Evolutionary conservation across 2,888 invertebrate species (phyloP).

Genomic region (Parnassius smintheus): DNA sequence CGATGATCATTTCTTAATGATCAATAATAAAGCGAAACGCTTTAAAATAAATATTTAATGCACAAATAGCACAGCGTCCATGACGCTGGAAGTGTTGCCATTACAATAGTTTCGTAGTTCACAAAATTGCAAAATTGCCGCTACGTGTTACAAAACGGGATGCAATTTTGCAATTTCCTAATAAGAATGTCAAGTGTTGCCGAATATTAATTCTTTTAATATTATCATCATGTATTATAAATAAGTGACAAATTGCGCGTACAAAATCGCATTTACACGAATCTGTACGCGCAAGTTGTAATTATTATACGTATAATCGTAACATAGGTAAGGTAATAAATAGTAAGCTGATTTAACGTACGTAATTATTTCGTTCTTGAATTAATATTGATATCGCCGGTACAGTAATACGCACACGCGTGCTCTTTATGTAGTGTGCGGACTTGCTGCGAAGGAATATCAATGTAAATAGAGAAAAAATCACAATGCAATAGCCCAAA

Average conservation of each 20-base stretch:
- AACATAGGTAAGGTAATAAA: constrained; percentile 73
- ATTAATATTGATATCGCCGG: constrained; percentile 63
- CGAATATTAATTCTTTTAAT: constrained; percentile 78
- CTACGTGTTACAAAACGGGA: constrained; percentile 33
- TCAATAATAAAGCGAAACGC: constrained; percentile 43
- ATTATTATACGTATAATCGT: constrained; percentile 65
- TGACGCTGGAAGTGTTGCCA: constrained; percentile 64
- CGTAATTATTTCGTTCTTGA: constrained; percentile 77
- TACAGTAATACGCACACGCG: constrained; percentile 33
- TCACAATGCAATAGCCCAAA: constrained; percentile 80
- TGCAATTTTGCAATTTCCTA: constrained; percentile 46
- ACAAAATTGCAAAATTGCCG: constrained; percentile 46
- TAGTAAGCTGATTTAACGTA: constrained; percentile 79
- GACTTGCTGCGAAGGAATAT: constrained; percentile 39
- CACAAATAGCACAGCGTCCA: constrained; percentile 37
- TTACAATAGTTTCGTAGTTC: constrained; percentile 70
- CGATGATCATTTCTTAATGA: constrained; percentile 61
- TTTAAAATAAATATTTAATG: constrained; percentile 39
- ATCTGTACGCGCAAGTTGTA: constrained; percentile 52
- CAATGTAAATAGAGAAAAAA: constrained; percentile 67
- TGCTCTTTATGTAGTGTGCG: constrained; percentile 24
- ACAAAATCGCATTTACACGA: constrained; percentile 36
- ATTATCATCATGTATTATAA: constrained; percentile 76
- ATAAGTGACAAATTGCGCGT: constrained; percentile 61
- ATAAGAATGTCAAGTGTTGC: constrained; percentile 80